phyloP scores from a whole-genome alignment of 2,888 invertebrate genomes.

The Anarsia innoxiella region DNA sequence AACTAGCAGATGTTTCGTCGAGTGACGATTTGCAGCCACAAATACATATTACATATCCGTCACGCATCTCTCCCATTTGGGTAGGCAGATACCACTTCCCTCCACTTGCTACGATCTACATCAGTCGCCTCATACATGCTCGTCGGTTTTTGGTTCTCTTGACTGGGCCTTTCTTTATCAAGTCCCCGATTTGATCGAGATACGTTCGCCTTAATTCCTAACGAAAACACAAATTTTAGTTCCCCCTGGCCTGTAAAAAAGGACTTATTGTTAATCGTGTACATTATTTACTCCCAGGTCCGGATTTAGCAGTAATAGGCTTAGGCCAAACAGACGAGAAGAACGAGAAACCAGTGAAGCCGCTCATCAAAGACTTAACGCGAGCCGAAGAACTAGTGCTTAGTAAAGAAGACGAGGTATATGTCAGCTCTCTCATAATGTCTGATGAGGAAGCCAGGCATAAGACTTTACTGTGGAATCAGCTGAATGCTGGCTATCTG shows the following conservation, averaged over 20 bases:
- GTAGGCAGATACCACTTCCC: no score
- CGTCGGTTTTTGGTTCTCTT: no score
- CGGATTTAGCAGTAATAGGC: conserved; percentile 87
- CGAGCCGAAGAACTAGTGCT: conserved; percentile 77
- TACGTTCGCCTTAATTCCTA: no score
- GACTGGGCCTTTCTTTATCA: no score
- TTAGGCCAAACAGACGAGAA: conserved; percentile 66
- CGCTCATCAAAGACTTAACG: conserved; percentile 42
- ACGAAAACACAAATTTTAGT: no score
- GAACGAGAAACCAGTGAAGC: conserved; percentile 45
- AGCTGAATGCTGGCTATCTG: conserved; percentile 90
- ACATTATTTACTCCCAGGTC: conserved; percentile 61
- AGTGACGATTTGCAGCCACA: no score
- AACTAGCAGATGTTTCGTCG: no score
- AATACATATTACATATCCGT: no score
- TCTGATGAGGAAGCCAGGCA: conserved; percentile 83
- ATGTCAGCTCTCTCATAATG: conserved; percentile 89
- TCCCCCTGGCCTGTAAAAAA: background rate
- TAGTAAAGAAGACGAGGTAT: conserved; percentile 89
- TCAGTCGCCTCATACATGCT: no score
- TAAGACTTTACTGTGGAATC: conserved; percentile 92
- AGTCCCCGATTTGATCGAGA: no score
- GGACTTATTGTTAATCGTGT: background rate
- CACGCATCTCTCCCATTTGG: no score
- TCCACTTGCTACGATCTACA: no score